These are phyloP conservation scores for Eupsilia transversa DNA, from an alignment of 2,888 invertebrate genomes.

Conservation along the genomic window DNA sequence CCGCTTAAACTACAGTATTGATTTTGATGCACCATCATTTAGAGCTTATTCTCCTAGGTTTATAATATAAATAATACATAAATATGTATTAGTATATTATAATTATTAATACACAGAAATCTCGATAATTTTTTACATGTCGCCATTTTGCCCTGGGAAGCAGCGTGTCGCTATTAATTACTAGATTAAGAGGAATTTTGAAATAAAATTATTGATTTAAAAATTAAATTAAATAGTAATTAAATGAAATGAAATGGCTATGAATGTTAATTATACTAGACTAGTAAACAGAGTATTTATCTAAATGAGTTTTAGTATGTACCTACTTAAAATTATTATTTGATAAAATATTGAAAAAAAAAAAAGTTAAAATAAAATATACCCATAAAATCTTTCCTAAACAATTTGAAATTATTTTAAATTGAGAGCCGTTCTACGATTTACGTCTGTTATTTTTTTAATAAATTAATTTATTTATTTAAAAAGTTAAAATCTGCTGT, in stretches of 20 bases:
- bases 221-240: not conserved
- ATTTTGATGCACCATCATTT: not conserved
- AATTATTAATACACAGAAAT: no score
- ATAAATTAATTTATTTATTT: not conserved
- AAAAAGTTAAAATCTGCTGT: not conserved
- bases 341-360: not conserved
- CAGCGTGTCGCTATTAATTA: not conserved
- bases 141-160: not conserved
- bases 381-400: not conserved
- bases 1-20: not conserved
- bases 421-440: not conserved
- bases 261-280: constrained; percentile 10
- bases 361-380: not conserved
- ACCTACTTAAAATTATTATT: constrained; percentile 9
- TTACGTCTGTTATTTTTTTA: not conserved
- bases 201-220: not conserved
- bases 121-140: not conserved
- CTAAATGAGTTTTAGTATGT: constrained; percentile 5
- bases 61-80: no score
- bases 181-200: not conserved
- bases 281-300: constrained; percentile 26
- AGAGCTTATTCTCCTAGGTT: not conserved
- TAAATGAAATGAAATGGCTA: constrained; percentile 17
- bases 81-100: no score
- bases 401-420: not conserved